phyloP scores from a whole-genome alignment of 1,140 invertebrate genomes.

The Drosophila nikananu region DNA sequence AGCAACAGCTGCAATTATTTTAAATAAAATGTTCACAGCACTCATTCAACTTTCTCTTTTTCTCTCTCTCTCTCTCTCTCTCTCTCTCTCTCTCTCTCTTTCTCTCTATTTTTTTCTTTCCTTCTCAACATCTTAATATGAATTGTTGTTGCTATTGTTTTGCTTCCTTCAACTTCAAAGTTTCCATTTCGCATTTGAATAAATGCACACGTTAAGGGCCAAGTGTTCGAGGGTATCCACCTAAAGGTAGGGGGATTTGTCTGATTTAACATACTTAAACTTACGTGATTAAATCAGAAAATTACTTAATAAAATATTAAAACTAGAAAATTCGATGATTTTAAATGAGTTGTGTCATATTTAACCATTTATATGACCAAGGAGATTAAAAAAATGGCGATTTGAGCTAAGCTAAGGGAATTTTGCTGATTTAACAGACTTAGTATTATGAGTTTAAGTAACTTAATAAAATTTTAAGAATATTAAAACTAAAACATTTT shows the following conservation, averaged over 20 bases:
- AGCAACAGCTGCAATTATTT: slow-evolving; percentile 24
- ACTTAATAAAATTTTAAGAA: background rate
- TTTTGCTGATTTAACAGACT: no score
- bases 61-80: background rate
- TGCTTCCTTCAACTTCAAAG: slow-evolving; percentile 33
- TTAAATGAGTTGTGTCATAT: background rate
- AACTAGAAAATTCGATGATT: background rate
- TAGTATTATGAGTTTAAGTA: no score
- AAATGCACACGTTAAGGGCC: slow-evolving; percentile 21
- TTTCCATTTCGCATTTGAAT: slow-evolving; percentile 35
- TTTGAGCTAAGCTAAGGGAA: no score
- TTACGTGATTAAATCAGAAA: background rate
- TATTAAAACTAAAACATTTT: background rate
- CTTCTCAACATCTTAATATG: slow-evolving; percentile 5
- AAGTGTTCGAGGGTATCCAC: slow-evolving; percentile 9
- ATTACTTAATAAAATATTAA: background rate
- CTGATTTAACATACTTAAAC: background rate
- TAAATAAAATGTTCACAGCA: background rate
- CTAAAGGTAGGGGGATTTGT: background rate
- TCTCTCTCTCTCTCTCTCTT: no score
- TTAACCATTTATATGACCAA: background rate
- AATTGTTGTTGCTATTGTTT: slow-evolving; percentile 30
- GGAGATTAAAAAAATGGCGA: no score
- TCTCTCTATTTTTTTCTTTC: background rate
- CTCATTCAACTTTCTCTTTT: no score